These are phyloP conservation scores for Oreotrochilus melanogaster DNA, from an alignment of 2,113 vertebrate species.

Conservation along the genomic window DNA sequence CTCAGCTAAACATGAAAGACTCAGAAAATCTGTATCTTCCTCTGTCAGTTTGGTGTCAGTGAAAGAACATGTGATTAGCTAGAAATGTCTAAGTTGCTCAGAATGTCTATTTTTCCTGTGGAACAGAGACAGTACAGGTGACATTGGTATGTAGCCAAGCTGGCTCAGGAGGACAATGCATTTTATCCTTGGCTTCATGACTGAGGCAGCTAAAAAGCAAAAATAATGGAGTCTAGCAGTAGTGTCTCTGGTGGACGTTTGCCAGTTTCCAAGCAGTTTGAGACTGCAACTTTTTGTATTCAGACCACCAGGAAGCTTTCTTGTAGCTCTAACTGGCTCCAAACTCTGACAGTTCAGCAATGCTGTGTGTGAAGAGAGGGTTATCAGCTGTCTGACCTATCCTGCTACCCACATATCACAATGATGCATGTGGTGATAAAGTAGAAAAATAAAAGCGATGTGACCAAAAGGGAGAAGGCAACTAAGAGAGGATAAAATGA, in stretches of 20 bases:
- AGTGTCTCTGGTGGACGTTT: not conserved
- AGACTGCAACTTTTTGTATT: not conserved
- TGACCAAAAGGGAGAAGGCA: not conserved
- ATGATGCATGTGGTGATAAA: not conserved
- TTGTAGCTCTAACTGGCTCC: not conserved
- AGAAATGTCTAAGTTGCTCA: not conserved
- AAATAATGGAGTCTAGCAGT: not conserved
- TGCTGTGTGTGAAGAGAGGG: not conserved
- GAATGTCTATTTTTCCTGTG: not conserved
- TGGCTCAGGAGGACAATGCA: not conserved
- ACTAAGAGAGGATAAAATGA: not conserved
- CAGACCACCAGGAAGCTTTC: not conserved
- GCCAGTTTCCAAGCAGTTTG: not conserved
- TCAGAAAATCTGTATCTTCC: not conserved
- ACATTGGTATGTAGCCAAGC: not conserved
- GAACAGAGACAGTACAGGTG: not conserved
- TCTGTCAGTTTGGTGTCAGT: not conserved
- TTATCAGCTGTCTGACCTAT: not conserved
- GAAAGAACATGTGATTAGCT: not conserved
- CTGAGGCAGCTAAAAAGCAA: not conserved
- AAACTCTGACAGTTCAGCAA: not conserved
- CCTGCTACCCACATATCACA: not conserved
- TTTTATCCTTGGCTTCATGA: not conserved
- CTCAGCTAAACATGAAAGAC: not conserved
- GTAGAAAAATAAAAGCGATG: not conserved